Percentiles rank a stretch among this genome's conserved stretches.
Evolutionary conservation across 2,888 invertebrate genomes (phyloP).

Genomic region (Fragum whitleyi): DNA sequence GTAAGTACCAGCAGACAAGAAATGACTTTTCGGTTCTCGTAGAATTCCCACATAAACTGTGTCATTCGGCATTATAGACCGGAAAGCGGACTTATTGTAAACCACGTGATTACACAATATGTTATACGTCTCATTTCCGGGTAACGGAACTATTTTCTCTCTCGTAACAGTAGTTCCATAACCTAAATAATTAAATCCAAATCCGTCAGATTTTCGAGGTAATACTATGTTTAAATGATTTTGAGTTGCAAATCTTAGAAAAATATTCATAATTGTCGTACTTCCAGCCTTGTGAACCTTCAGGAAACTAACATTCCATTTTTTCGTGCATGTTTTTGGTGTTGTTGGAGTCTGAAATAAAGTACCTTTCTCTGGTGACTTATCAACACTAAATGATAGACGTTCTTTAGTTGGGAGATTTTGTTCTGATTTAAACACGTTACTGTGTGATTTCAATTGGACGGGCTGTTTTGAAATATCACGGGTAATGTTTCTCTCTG

Average conservation of each 20-base stretch:
- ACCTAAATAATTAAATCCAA: constrained; percentile 69
- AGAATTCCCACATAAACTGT: constrained; percentile 72
- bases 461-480: not conserved
- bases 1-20: constrained; percentile 71
- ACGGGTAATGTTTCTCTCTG: not conserved
- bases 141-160: constrained; percentile 70
- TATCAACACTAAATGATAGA: not conserved
- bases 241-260: constrained; percentile 72
- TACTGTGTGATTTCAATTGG: not conserved
- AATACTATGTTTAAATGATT: constrained; percentile 75
- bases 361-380: not conserved
- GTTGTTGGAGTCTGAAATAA: not conserved
- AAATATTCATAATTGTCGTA: constrained; percentile 77
- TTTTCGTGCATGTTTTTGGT: constrained; percentile 30
- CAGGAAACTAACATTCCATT: constrained; percentile 67
- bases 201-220: constrained; percentile 61
- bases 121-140: constrained; percentile 69
- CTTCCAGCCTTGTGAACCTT: constrained; percentile 80
- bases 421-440: not conserved
- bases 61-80: constrained; percentile 65
- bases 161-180: constrained; percentile 62
- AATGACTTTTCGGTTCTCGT: constrained; percentile 70
- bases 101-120: constrained; percentile 78
- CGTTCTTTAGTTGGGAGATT: not conserved
- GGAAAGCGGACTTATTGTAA: constrained; percentile 72